Evolutionary conservation across 2,113 vertebrate genomes (phyloP).

Genomic region (Aspidoscelis tigris): DNA sequence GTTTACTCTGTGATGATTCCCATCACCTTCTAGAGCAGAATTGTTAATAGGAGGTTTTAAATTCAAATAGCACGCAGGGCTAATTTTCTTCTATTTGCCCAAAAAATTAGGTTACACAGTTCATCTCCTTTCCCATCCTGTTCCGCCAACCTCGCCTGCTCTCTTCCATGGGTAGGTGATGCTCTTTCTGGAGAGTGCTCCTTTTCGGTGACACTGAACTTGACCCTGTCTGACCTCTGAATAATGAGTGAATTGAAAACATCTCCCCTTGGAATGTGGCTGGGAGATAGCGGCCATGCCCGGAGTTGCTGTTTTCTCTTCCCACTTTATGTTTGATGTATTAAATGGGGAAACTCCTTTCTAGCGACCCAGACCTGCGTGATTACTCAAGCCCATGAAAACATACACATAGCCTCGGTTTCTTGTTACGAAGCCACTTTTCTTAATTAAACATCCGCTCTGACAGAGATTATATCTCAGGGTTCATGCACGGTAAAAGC

Average conservation of each 20-base stretch:
- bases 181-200: slow-evolving; percentile 87
- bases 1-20: slow-evolving; percentile 92
- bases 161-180: slow-evolving; percentile 87
- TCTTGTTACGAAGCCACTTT: slow-evolving; percentile 54
- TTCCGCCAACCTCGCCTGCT: slow-evolving; percentile 35
- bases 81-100: slow-evolving; percentile 93
- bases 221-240: slow-evolving; percentile 92
- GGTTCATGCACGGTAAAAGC: slow-evolving; percentile 17
- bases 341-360: slow-evolving; percentile 87
- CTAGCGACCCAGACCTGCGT: slow-evolving; percentile 76
- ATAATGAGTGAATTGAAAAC: slow-evolving; percentile 99
- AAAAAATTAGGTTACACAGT: slow-evolving; percentile 92
- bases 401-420: slow-evolving; percentile 1
- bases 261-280: slow-evolving; percentile 98
- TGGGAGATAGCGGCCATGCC: slow-evolving; percentile 86
- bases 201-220: slow-evolving; percentile 98
- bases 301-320: slow-evolving; percentile 64
- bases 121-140: slow-evolving; percentile 85
- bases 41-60: slow-evolving; percentile 89
- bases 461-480: slow-evolving; percentile 20
- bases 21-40: slow-evolving; percentile 89
- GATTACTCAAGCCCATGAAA: slow-evolving; percentile 67
- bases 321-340: slow-evolving; percentile 84
- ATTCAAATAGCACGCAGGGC: slow-evolving; percentile 92
- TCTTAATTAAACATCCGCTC: slow-evolving; percentile 65